Base-by-base conservation (phyloP, 2,797 vertebrate genomes). In the Heterohyrax brucei region DNA sequence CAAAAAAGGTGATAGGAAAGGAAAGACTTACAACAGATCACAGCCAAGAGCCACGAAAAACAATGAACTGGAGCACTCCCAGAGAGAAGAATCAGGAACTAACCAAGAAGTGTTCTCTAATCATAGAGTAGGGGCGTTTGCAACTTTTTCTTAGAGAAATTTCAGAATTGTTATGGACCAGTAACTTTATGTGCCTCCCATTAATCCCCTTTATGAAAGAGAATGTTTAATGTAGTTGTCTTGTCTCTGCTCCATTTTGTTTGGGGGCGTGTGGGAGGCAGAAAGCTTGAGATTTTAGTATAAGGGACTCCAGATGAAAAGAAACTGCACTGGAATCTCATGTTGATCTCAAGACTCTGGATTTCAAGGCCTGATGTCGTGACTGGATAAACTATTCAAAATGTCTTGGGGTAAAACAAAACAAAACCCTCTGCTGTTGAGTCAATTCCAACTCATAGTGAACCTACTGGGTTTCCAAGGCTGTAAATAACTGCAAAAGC, bases 111-210 rank as follows among this genome's bases (percentile, higher is more conserved):
- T 0, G 10, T 22, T 62, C 66, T 5, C 22, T 80, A 13, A 8
- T 64, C n/a, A 18, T 12, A 48, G 10, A 85, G 46, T 7, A 24
- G 19, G 33, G n/a, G 21, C 9, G 68, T 75, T 61, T 92, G 44
- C 33, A 91, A 66, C n/a, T 46, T 61, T 59, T 68, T 50, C 77
- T 95, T 53, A 22, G 33, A 53, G 46, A 53, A 46, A 92, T 95
- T 95, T 96, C 62, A 80, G 81, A 94, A 90, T 14, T 86, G 48
- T 13, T 81, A 76, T 48, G 85, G 79, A 68, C 70, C 91, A 78
- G 62, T 70, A 62, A 50, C n/a, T 76, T 79, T 44, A 66, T 4
- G 2, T 76, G 53, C 5, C 33, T 86, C 44, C 89, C 59, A 16
- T 68, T 76, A 61, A 16, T 87, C n/a, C 50, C 33, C 30, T 66